phyloP scores from a whole-genome alignment of 2,888 invertebrate genomes.

The Tipula confusa region DNA sequence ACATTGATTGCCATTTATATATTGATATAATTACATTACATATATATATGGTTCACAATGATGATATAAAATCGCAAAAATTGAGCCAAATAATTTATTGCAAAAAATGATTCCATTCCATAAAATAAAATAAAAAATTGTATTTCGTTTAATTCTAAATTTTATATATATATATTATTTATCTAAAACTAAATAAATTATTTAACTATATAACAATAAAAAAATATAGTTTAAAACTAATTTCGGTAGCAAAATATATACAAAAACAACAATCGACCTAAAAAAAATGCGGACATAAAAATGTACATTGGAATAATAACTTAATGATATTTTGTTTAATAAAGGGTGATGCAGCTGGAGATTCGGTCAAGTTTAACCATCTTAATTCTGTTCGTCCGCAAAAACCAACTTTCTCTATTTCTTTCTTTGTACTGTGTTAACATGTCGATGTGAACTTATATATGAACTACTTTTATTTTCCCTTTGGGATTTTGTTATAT shows the following conservation, averaged over 20 bases:
- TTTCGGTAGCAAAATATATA: neutral
- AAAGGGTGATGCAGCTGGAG: too few species aligned
- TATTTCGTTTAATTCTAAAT: neutral
- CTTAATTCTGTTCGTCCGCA: too few species aligned
- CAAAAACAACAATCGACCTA: neutral
- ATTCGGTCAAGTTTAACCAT: too few species aligned
- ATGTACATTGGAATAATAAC: too few species aligned
- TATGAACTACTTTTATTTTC: too few species aligned
- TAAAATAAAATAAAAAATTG: neutral
- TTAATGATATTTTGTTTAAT: too few species aligned
- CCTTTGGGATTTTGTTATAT: too few species aligned
- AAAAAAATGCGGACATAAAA: neutral
- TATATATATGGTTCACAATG: neutral
- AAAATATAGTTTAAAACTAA: neutral
- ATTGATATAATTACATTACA: neutral
- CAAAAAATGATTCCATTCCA: neutral
- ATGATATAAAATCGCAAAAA: neutral
- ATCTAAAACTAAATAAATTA: constrained; percentile 25
- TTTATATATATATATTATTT: neutral
- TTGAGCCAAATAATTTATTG: neutral
- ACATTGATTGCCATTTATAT: neutral
- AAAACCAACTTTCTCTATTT: too few species aligned
- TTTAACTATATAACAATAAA: neutral
- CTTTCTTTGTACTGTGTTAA: too few species aligned
- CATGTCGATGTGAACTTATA: too few species aligned